These are phyloP conservation scores for Drosophila parthenogenetica DNA, from an alignment of 2,888 invertebrate species.

Conservation along the genomic window DNA sequence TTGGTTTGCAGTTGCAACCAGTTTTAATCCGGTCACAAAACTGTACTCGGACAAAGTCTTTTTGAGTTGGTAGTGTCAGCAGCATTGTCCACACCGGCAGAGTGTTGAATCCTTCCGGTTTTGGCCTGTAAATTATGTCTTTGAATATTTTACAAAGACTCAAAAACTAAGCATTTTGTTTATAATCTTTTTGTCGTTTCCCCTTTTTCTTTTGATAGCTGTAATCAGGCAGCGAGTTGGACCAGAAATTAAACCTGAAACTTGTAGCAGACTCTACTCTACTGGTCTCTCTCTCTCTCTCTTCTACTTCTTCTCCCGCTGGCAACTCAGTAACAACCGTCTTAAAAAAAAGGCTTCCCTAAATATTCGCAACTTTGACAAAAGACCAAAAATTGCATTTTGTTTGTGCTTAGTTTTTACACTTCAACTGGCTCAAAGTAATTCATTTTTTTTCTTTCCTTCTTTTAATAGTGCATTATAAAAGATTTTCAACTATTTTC, in stretches of 20 bases:
- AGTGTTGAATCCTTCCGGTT: constrained; percentile 28
- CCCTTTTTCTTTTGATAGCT: constrained; percentile 36
- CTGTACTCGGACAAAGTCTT: constrained; percentile 12
- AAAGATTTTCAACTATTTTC: background rate
- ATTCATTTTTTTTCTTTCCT: background rate
- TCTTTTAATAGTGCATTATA: constrained; percentile 1
- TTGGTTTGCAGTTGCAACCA: constrained; percentile 50
- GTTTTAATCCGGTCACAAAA: constrained; percentile 61
- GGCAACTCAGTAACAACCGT: constrained; percentile 24
- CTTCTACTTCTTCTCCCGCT: background rate
- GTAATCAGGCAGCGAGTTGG: constrained; percentile 49
- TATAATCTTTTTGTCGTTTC: constrained; percentile 64
- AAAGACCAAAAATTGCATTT: constrained; percentile 11
- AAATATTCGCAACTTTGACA: constrained; percentile 18
- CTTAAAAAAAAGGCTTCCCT: constrained; percentile 23
- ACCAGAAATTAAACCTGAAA: background rate
- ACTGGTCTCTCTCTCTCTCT: background rate
- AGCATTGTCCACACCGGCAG: constrained; percentile 42
- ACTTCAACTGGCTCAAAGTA: background rate
- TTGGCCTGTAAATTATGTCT: constrained; percentile 71
- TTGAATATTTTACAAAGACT: constrained; percentile 79
- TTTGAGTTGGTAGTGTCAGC: constrained; percentile 25
- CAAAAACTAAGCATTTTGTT: constrained; percentile 72
- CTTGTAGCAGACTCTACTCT: background rate
- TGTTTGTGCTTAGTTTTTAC: constrained; percentile 5